Conservation (phyloP, 2,888 invertebrate species). For the Melolontha melolontha region DNA sequence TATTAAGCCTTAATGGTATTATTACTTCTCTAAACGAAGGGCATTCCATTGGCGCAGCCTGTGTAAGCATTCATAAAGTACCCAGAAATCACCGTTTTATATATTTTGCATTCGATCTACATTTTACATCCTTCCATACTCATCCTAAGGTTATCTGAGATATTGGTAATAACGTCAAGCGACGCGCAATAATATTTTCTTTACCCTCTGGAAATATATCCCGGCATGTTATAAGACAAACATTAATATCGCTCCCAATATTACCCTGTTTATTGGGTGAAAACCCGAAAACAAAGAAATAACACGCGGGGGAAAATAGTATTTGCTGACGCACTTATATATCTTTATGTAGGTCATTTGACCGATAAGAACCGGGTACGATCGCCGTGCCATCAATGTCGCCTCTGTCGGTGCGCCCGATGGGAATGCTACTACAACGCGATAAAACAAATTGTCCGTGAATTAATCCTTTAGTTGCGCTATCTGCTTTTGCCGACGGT, state of each 20-base stretch:
- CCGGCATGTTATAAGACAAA: conserved; percentile 3
- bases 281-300: conserved; percentile 9
- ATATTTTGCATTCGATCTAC: too few species aligned
- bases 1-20: too few species aligned
- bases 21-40: too few species aligned
- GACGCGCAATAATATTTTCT: conserved; percentile 4
- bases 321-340: conserved; percentile 23
- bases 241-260: conserved; percentile 14
- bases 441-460: conserved; percentile 36
- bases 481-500: conserved; percentile 28
- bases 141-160: too few species aligned
- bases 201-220: neutral
- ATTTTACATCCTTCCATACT: too few species aligned
- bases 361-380: neutral
- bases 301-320: conserved; percentile 12
- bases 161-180: neutral
- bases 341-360: conserved; percentile 10
- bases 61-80: too few species aligned
- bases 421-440: neutral
- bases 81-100: too few species aligned
- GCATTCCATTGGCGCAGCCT: too few species aligned
- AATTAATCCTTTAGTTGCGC: conserved; percentile 18
- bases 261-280: neutral
- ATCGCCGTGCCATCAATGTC: too few species aligned
- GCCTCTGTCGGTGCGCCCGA: neutral